These are phyloP conservation scores for Poecile montanus DNA, from an alignment of 2,797 vertebrate genomes.

Conservation along the genomic window DNA sequence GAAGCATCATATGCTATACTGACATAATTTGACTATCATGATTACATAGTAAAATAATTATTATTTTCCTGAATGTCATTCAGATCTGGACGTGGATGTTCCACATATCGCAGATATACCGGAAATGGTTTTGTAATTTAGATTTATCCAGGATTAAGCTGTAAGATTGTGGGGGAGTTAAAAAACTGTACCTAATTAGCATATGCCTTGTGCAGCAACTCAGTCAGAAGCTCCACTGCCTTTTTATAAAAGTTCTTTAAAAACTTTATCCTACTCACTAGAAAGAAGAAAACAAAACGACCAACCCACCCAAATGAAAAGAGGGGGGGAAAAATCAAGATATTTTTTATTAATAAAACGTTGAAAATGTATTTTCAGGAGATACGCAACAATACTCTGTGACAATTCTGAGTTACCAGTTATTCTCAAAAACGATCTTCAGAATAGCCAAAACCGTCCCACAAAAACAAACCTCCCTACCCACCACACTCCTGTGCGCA, in stretches of 20 bases:
- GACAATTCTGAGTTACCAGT: background rate
- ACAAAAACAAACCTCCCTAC: background rate
- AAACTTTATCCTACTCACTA: background rate
- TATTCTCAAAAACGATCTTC: background rate
- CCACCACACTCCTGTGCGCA: fast-evolving
- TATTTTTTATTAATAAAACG: background rate
- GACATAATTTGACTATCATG: background rate
- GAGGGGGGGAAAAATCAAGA: fast-evolving
- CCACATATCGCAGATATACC: background rate
- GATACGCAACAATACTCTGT: fast-evolving
- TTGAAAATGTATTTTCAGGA: background rate
- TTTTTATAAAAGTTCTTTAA: background rate
- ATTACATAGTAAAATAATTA: background rate
- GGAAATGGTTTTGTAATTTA: background rate
- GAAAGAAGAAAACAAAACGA: background rate
- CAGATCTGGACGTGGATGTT: background rate
- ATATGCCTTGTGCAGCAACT: background rate
- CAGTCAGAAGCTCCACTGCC: background rate
- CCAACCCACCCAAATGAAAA: background rate
- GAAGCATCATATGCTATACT: background rate
- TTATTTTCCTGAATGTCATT: background rate
- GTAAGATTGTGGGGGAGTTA: background rate
- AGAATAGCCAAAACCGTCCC: background rate
- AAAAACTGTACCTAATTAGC: background rate
- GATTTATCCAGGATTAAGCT: background rate